Percentiles rank a stretch among this genome's conserved stretches.
phyloP scores from a whole-genome alignment of 2,888 invertebrate genomes.

The Clistopyga incitator region DNA sequence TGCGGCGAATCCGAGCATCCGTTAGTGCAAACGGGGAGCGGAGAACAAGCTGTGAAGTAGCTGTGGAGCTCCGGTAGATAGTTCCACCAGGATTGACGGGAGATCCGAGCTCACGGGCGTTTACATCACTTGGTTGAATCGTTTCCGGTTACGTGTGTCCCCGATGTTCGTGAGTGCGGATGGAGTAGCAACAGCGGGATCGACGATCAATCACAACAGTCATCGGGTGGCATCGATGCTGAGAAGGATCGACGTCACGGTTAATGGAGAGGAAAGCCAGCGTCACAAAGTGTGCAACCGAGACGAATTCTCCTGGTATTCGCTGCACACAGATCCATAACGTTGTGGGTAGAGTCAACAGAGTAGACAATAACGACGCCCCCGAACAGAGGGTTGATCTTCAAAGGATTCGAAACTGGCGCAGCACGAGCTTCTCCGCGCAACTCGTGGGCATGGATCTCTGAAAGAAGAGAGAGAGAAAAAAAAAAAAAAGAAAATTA shows the following conservation, averaged over 20 bases:
- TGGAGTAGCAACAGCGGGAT: slow-evolving; percentile 42
- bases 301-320: slow-evolving; percentile 27
- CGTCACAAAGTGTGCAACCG: slow-evolving; percentile 31
- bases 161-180: slow-evolving; percentile 38
- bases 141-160: slow-evolving; percentile 60
- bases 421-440: not conserved
- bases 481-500: slow-evolving; percentile 5
- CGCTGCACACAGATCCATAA: not conserved
- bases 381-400: not conserved
- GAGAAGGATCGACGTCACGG: slow-evolving; percentile 50
- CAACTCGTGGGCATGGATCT: not conserved
- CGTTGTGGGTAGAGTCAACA: slow-evolving; percentile 5
- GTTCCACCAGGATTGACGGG: slow-evolving; percentile 30
- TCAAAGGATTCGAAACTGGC: not conserved
- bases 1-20: slow-evolving; percentile 22
- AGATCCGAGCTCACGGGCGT: slow-evolving; percentile 9
- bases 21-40: slow-evolving; percentile 17
- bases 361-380: slow-evolving; percentile 11
- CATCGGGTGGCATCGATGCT: slow-evolving; percentile 32
- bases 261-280: slow-evolving; percentile 39
- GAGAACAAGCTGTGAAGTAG: slow-evolving; percentile 31
- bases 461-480: too few species aligned
- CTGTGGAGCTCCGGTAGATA: slow-evolving; percentile 25
- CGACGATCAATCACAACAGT: slow-evolving; percentile 53
- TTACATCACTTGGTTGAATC: slow-evolving; percentile 53